A percentile compares a stretch with the other conserved stretches of the same genome.
These are phyloP conservation scores for Lymantria dispar DNA, from an alignment of 2,888 invertebrate species.

Conservation along the genomic window DNA sequence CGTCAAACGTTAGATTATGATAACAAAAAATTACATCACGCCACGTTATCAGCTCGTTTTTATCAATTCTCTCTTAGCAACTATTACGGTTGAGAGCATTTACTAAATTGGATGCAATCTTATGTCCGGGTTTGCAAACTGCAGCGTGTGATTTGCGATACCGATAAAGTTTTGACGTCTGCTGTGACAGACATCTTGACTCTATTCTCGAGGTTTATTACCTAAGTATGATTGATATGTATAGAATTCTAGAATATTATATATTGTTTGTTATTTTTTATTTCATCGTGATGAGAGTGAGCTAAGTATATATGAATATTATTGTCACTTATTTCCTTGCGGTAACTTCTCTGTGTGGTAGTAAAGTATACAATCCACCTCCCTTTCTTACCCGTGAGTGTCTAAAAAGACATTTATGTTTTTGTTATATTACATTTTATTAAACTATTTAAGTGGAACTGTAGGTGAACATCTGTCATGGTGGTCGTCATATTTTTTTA, in stretches of 20 bases:
- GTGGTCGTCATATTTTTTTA: too few relatives aligned
- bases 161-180: slow-evolving; percentile 25
- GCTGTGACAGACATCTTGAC: slow-evolving; percentile 21
- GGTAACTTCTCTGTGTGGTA: too few relatives aligned
- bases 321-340: too few relatives aligned
- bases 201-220: background rate
- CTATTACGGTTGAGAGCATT: slow-evolving; percentile 15
- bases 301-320: too few relatives aligned
- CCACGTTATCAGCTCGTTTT: slow-evolving; percentile 11
- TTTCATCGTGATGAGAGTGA: too few relatives aligned
- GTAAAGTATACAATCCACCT: too few relatives aligned
- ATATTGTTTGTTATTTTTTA: too few relatives aligned
- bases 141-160: slow-evolving; percentile 18
- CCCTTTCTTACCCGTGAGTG: too few relatives aligned
- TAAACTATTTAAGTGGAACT: too few relatives aligned
- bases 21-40: slow-evolving; percentile 23
- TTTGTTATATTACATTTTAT: too few relatives aligned
- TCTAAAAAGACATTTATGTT: too few relatives aligned
- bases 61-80: slow-evolving; percentile 18
- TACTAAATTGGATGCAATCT: slow-evolving; percentile 13
- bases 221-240: slow-evolving; percentile 19
- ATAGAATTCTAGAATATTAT: background rate
- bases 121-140: slow-evolving; percentile 20
- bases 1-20: slow-evolving; percentile 22
- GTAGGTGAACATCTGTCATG: too few relatives aligned